Conservation (phyloP, 1,140 invertebrate species). For the Procambarus virginalis region DNA sequence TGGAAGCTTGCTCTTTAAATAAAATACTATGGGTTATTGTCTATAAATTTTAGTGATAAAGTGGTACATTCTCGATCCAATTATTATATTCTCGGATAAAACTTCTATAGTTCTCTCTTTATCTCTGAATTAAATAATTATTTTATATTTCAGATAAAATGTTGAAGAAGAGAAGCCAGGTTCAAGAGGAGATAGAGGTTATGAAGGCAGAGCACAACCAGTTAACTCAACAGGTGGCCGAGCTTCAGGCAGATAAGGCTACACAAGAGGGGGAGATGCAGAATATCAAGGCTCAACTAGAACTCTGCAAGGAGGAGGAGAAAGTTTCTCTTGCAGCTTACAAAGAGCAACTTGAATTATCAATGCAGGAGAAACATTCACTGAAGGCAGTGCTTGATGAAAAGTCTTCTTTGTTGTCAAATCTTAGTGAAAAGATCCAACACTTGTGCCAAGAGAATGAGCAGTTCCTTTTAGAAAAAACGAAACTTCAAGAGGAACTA, state of each 20-base stretch:
- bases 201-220: conserved; percentile 4
- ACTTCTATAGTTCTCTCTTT: too few relatives aligned
- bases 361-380: neutral
- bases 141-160: conserved; percentile 9
- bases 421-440: conserved; percentile 9
- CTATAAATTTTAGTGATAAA: too few relatives aligned
- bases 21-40: too few relatives aligned
- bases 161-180: neutral
- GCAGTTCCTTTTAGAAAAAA: neutral
- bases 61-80: too few relatives aligned
- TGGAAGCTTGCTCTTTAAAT: too few relatives aligned
- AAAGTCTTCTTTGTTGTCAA: neutral
- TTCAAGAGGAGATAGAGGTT: conserved; percentile 10
- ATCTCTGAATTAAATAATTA: neutral
- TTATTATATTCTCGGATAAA: too few relatives aligned
- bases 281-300: neutral
- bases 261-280: neutral
- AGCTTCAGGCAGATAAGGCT: neutral
- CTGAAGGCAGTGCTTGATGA: conserved; percentile 2
- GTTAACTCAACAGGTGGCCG: neutral
- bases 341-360: conserved; percentile 16
- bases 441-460: conserved; percentile 4
- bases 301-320: neutral
- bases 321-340: neutral
- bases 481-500: neutral